Conservation (phyloP, 2,113 vertebrate species). For the Phyllostomus discolor region DNA sequence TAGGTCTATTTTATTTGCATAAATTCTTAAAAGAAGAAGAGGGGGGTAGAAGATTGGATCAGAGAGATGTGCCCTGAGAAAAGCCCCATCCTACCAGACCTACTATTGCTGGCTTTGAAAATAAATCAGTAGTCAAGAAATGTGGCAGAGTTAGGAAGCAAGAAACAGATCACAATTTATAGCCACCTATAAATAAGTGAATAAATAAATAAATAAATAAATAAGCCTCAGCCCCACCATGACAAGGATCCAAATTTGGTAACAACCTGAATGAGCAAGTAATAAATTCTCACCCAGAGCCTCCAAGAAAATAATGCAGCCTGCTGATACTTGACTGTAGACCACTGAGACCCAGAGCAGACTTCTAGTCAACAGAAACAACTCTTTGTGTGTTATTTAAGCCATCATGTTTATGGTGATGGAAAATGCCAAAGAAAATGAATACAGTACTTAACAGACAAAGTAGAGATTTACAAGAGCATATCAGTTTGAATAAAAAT, state of each 20-base stretch:
- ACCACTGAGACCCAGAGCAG: too few species aligned
- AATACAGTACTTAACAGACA: neutral
- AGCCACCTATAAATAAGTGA: neutral
- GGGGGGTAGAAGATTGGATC: neutral
- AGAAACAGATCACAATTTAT: neutral
- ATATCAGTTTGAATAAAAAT: neutral
- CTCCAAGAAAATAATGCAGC: neutral
- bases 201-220: neutral
- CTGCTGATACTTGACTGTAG: too few species aligned
- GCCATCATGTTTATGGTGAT: neutral
- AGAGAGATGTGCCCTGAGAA: neutral
- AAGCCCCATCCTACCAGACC: neutral
- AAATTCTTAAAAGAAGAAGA: neutral
- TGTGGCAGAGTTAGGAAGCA: neutral
- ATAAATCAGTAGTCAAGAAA: neutral
- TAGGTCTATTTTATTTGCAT: neutral
- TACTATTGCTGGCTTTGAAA: neutral
- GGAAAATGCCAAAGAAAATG: neutral
- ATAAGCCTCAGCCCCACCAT: neutral
- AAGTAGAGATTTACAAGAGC: neutral
- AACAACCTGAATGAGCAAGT: neutral
- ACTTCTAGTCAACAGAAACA: too few species aligned
- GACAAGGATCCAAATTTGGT: neutral
- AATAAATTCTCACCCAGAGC: neutral
- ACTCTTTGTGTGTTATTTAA: too few species aligned